Conservation (phyloP, 1,140 invertebrate species). For the Sesamia nonagrioides region DNA sequence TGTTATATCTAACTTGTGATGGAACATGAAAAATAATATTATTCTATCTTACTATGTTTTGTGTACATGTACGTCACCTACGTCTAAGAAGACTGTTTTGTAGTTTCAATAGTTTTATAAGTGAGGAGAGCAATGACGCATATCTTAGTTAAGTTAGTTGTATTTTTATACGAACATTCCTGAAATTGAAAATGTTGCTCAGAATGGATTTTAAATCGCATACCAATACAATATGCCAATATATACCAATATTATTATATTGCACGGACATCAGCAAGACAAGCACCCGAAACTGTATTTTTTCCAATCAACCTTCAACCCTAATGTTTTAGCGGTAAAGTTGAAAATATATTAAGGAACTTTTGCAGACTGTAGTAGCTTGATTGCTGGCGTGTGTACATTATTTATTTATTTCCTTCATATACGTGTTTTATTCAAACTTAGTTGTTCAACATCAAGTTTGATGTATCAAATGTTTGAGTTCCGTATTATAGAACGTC, state of each 20-base stretch:
- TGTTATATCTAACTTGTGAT: not conserved
- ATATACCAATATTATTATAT: too few species aligned
- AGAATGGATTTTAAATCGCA: slow-evolving; percentile 1
- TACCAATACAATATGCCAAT: too few species aligned
- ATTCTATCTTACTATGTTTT: not conserved
- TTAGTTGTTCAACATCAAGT: not conserved
- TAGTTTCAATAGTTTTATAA: slow-evolving; percentile 6
- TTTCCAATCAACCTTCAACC: too few species aligned
- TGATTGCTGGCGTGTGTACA: not conserved
- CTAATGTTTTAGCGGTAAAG: too few species aligned
- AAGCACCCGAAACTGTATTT: too few species aligned
- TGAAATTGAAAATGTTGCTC: not conserved
- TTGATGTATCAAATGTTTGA: not conserved
- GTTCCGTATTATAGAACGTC: too few species aligned
- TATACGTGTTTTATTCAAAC: not conserved
- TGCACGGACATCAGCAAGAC: too few species aligned
- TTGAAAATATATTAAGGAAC: too few species aligned
- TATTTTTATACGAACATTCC: slow-evolving; percentile 46
- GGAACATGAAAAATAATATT: not conserved
- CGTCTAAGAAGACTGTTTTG: not conserved
- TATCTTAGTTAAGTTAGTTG: slow-evolving; percentile 40
- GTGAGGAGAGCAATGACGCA: slow-evolving; percentile 33
- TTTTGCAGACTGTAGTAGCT: not conserved
- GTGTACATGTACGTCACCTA: not conserved
- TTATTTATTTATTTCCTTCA: not conserved